These are phyloP conservation scores for Ascidia mentula DNA, from an alignment of 23 tunicate species.

Conservation along the genomic window DNA sequence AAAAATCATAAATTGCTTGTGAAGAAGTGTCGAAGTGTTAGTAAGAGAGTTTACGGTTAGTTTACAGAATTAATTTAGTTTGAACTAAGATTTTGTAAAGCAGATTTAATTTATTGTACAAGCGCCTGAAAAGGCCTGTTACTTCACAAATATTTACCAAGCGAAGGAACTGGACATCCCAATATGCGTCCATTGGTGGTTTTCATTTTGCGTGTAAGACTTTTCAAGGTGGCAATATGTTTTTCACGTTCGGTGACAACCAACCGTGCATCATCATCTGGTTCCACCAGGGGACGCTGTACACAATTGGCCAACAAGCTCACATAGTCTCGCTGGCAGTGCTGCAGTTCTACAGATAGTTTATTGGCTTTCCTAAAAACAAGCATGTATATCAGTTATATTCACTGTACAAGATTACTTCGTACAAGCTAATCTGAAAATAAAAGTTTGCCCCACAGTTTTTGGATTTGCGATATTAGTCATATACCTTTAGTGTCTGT, in stretches of 20 bases:
- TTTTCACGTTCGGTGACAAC: constrained; percentile 25
- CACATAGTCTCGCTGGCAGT: constrained; percentile 51
- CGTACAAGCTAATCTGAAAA: too few relatives aligned
- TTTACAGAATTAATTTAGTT: too few relatives aligned
- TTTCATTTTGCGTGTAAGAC: constrained; percentile 30
- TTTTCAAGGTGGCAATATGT: constrained; percentile 42
- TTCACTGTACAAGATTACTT: too few relatives aligned
- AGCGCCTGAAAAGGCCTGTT: neutral
- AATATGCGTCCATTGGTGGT: constrained; percentile 30
- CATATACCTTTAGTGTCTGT: too few relatives aligned
- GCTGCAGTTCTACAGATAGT: constrained; percentile 33
- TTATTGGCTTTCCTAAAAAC: constrained; percentile 43
- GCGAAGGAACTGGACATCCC: constrained; percentile 48
- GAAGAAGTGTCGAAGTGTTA: too few relatives aligned
- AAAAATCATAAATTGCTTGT: too few relatives aligned
- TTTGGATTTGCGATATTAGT: too few relatives aligned
- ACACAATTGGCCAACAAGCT: constrained; percentile 33
- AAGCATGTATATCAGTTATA: too few relatives aligned
- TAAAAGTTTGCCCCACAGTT: too few relatives aligned
- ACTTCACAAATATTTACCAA: constrained; percentile 28
- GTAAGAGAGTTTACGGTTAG: too few relatives aligned
- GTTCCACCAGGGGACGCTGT: constrained; percentile 58
- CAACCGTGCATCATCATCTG: constrained; percentile 50
- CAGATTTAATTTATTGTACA: neutral
- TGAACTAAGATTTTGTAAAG: too few relatives aligned